phyloP scores from a whole-genome alignment of 2,888 invertebrate genomes.

The Neoascia interrupta region DNA sequence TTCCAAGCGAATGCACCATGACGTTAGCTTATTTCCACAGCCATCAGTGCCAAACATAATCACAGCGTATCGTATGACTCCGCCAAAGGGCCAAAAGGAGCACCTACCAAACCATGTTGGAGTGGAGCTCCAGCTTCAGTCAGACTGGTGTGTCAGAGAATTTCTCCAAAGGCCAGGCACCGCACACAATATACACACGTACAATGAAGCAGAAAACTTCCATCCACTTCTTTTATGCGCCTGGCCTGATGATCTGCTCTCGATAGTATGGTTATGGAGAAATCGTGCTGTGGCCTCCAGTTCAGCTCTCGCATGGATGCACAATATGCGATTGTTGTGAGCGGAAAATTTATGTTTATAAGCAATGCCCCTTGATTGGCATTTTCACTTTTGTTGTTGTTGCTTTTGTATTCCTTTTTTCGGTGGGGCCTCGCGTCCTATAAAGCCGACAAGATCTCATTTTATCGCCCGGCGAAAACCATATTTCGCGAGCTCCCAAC shows the following conservation, averaged over 20 bases:
- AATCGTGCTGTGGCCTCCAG: slow-evolving; percentile 49
- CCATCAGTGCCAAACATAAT: slow-evolving; percentile 60
- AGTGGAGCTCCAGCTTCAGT: slow-evolving; percentile 27
- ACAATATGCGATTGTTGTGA: slow-evolving; percentile 57
- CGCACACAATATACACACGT: slow-evolving; percentile 1
- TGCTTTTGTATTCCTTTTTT: slow-evolving; percentile 8
- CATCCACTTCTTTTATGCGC: slow-evolving; percentile 14
- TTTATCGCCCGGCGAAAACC: slow-evolving; percentile 35
- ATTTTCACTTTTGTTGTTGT: slow-evolving; percentile 31
- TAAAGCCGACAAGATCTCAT: slow-evolving; percentile 34
- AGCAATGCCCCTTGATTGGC: slow-evolving; percentile 51
- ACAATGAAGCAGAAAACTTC: slow-evolving; percentile 26
- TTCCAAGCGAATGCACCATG: slow-evolving; percentile 32
- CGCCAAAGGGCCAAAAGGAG: slow-evolving; percentile 51
- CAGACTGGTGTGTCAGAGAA: slow-evolving; percentile 32
- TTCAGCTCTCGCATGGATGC: slow-evolving; percentile 40
- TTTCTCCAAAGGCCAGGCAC: slow-evolving; percentile 30
- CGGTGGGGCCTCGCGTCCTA: not conserved
- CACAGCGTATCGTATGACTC: slow-evolving; percentile 57
- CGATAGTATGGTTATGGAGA: slow-evolving; percentile 44
- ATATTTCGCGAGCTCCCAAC: slow-evolving; percentile 37
- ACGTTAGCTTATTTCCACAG: slow-evolving; percentile 58
- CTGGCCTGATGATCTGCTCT: too few species aligned
- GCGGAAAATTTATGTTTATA: slow-evolving; percentile 60
- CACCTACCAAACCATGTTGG: too few species aligned